Evolutionary conservation across 1,140 invertebrate genomes (phyloP).

Genomic region (Drosophila gunungcola): DNA sequence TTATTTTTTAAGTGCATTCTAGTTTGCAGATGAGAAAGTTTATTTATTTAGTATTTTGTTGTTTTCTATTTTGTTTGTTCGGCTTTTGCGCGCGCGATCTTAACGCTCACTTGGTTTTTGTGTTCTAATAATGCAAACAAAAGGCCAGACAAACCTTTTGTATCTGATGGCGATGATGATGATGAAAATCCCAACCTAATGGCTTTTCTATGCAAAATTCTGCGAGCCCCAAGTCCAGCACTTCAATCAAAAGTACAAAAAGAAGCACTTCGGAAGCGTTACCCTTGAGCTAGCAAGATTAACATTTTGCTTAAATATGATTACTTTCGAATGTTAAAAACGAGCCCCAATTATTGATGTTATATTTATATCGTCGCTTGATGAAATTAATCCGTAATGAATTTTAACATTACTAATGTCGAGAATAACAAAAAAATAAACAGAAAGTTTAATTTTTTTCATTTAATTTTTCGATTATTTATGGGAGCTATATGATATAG

Average conservation of each 20-base stretch:
- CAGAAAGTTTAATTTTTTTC: no score
- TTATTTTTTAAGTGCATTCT: conserved; percentile 29
- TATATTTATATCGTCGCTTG: no score
- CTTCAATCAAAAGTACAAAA: conserved; percentile 81
- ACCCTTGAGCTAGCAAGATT: no score
- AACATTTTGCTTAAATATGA: no score
- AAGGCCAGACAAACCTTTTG: conserved; percentile 53
- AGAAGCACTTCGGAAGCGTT: no score
- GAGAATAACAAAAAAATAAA: no score
- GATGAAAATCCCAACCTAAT: conserved; percentile 60
- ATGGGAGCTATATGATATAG: no score
- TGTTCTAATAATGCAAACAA: conserved; percentile 76
- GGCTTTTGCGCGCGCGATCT: conserved; percentile 58
- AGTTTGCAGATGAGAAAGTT: conserved; percentile 68
- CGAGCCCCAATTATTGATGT: no score
- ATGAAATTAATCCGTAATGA: no score
- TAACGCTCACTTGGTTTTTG: conserved; percentile 80
- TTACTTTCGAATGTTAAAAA: no score
- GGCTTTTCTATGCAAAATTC: conserved; percentile 76
- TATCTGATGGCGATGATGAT: conserved; percentile 48
- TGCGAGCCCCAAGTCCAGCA: conserved; percentile 41
- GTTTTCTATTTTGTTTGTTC: conserved; percentile 34
- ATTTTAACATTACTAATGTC: no score
- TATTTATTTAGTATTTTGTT: conserved; percentile 50
- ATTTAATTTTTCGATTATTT: no score